These are phyloP conservation scores for Hemiprocne comata DNA, from an alignment of 2,113 vertebrate genomes.

Conservation along the genomic window DNA sequence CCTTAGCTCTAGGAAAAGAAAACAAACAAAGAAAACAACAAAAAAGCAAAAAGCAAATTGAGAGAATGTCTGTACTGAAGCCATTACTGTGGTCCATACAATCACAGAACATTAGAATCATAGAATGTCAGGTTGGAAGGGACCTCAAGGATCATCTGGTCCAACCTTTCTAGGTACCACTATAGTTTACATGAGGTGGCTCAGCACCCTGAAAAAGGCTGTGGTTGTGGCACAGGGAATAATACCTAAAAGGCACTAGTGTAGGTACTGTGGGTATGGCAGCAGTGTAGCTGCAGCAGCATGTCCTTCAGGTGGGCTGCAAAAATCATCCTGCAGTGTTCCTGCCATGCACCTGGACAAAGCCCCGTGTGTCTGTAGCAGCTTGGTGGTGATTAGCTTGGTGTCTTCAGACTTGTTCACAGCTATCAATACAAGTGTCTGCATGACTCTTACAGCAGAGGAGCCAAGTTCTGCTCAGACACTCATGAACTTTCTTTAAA, in stretches of 20 bases:
- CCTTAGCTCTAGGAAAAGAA: neutral
- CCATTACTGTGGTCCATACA: neutral
- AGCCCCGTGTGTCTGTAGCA: neutral
- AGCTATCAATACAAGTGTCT: neutral
- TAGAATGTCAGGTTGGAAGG: too few relatives aligned
- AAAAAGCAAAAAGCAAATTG: neutral
- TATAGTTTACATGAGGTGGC: too few relatives aligned
- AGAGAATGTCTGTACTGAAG: neutral
- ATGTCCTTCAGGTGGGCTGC: accelerated
- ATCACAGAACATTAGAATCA: too few relatives aligned
- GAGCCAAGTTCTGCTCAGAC: neutral
- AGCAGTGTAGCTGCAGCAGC: neutral
- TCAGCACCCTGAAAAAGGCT: too few relatives aligned
- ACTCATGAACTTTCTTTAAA: slow-evolving; percentile 2
- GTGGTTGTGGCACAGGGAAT: neutral
- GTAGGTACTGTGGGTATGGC: neutral
- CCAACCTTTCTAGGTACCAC: too few relatives aligned
- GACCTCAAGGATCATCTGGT: too few relatives aligned
- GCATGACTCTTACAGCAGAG: neutral
- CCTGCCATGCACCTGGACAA: neutral
- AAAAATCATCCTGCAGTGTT: neutral
- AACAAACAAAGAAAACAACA: neutral
- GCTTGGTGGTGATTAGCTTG: neutral
- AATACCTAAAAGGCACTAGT: neutral
- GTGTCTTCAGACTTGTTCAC: neutral